Base-by-base conservation (phyloP, 2,888 invertebrate genomes). In the Leucophenga montana region DNA sequence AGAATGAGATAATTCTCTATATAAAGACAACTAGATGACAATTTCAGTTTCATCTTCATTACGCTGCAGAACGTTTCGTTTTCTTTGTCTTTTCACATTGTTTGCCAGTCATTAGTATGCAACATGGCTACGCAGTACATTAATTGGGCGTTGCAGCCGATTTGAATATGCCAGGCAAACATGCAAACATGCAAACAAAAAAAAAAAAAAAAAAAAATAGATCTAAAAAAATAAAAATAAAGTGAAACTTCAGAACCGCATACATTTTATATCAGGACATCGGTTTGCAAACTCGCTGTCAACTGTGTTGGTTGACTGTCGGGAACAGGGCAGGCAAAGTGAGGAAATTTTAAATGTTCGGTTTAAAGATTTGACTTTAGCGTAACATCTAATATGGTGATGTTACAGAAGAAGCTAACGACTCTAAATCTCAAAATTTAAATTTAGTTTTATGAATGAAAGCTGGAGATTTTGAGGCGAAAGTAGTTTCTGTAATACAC, bases 81-180 rank as follows among this genome's bases (percentile, higher is more conserved):
- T 61, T 61, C 75, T 67, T 61, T 48, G 53, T 70, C 16, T 18
- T 5, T 50, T 57, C 14, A 13, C 22, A 46, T 16, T 66, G 44
- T 61, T 68, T 67, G 57, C 27, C 67, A 48, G 80, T 84, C 83
- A 84, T 84, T 83, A 82, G 84, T 84, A 84, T 84, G 83, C 84
- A 79, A 78, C 82, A 83, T 76, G 78, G 83, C 77, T 78, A 77
- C 77, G 75, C 75, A 78, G 77, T 84, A 84, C 84, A 84, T 84
- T 84, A 84, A 84, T 84, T 84, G 84, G 84, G 84, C 84, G 83
- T 80, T 84, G 83, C 84, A 84, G 78, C 82, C 83, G 84, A 84
- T 84, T 84, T 84, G 82, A 84, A 84, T 83, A 83, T 82, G 76
- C 72, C 44, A 65, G 9, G 56, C 62, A 31, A 48, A 69, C 72